Conservation (phyloP, 2,888 invertebrate species). For the Scaptomyza parva region DNA sequence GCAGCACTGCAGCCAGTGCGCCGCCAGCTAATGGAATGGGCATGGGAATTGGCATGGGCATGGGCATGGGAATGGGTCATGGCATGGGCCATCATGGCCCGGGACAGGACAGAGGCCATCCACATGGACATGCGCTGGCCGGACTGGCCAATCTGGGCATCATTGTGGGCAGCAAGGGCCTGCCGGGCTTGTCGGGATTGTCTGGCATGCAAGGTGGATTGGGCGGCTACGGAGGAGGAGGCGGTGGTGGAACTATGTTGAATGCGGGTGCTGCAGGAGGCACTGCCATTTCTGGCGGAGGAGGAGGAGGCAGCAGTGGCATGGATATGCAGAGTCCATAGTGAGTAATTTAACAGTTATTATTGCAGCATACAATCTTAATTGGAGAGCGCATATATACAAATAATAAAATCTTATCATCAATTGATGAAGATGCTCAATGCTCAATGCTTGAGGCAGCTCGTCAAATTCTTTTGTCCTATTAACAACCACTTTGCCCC, state of each 20-base stretch:
- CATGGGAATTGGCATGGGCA: slow-evolving; percentile 24
- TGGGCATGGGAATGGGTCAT: slow-evolving; percentile 29
- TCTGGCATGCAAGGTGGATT: slow-evolving; percentile 48
- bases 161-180: slow-evolving; percentile 65
- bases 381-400: slow-evolving; percentile 42
- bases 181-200: slow-evolving; percentile 35
- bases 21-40: slow-evolving; percentile 21
- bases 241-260: slow-evolving; percentile 46
- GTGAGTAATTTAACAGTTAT: slow-evolving; percentile 61
- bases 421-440: slow-evolving; percentile 66
- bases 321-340: slow-evolving; percentile 71
- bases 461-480: slow-evolving; percentile 61
- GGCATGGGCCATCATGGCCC: slow-evolving; percentile 26
- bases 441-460: slow-evolving; percentile 38
- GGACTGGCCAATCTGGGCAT: slow-evolving; percentile 79
- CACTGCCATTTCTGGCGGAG: slow-evolving; percentile 54
- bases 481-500: slow-evolving; percentile 22
- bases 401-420: slow-evolving; percentile 73
- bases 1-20: slow-evolving; percentile 39
- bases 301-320: slow-evolving; percentile 36
- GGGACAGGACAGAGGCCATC: slow-evolving; percentile 42
- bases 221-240: slow-evolving; percentile 42
- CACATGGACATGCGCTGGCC: slow-evolving; percentile 76
- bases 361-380: slow-evolving; percentile 36
- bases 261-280: slow-evolving; percentile 61